Conservation (phyloP, 1,140 invertebrate genomes). For the Papilio polytes region DNA sequence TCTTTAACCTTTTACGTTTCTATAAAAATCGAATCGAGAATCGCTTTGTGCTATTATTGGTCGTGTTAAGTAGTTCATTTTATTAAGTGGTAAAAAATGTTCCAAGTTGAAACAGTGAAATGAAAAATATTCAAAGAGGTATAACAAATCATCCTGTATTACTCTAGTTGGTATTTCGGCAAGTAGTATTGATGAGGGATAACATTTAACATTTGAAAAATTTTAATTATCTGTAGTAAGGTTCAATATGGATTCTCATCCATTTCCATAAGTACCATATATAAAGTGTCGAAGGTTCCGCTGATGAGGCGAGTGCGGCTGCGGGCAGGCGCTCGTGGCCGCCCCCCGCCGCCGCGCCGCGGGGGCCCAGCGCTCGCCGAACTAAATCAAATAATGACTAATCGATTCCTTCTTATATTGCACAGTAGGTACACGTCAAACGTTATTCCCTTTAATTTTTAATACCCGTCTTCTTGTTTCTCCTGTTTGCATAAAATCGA, state of each 20-base stretch:
- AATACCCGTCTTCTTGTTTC: conserved; percentile 68
- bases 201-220: conserved; percentile 11
- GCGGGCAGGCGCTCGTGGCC: conserved; percentile 63
- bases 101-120: no score
- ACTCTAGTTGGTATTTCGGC: not conserved
- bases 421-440: conserved; percentile 83
- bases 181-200: not conserved
- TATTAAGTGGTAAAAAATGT: no score
- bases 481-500: conserved; percentile 78
- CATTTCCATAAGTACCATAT: conserved; percentile 58
- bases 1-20: no score
- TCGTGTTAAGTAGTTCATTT: no score
- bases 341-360: conserved; percentile 71
- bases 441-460: conserved; percentile 80
- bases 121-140: not conserved
- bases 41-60: no score
- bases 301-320: conserved; percentile 67
- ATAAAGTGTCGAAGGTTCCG: conserved; percentile 75
- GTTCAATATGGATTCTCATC: conserved; percentile 53
- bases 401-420: conserved; percentile 82
- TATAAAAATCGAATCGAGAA: no score
- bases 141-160: not conserved
- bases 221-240: conserved; percentile 33
- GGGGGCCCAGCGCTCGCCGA: conserved; percentile 71
- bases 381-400: conserved; percentile 84